A percentile compares a stretch with the other conserved stretches of the same genome.
phyloP scores from a whole-genome alignment of 2,797 vertebrate genomes.

The Cynodonichthys magdalenae region DNA sequence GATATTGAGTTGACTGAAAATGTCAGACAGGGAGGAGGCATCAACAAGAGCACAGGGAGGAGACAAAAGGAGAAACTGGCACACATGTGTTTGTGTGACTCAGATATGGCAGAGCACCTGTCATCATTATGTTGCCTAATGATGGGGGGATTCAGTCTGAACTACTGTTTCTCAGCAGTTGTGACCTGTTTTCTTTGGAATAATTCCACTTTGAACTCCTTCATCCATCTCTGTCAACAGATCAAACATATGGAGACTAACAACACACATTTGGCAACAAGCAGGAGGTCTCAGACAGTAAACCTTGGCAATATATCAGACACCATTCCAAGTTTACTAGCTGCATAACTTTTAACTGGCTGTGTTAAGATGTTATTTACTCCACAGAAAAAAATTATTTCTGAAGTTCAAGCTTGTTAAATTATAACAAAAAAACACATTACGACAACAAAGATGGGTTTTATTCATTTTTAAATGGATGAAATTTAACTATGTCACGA shows the following conservation, averaged over 20 bases:
- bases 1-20: slow-evolving; percentile 76
- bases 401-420: background rate
- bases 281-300: slow-evolving; percentile 15
- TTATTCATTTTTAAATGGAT: background rate
- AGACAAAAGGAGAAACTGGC: slow-evolving; percentile 45
- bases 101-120: slow-evolving; percentile 37
- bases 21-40: slow-evolving; percentile 64
- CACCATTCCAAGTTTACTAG: slow-evolving; percentile 1
- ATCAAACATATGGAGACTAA: slow-evolving; percentile 21
- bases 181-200: slow-evolving; percentile 54
- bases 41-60: slow-evolving; percentile 43
- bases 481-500: background rate
- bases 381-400: background rate
- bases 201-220: slow-evolving; percentile 15
- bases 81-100: slow-evolving; percentile 33
- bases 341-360: background rate
- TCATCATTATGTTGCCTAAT: slow-evolving; percentile 33
- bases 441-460: background rate
- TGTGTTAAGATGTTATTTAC: slow-evolving; percentile 8
- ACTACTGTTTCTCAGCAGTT: slow-evolving; percentile 36
- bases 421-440: background rate
- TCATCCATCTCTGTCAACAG: slow-evolving; percentile 12
- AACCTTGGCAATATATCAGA: slow-evolving; percentile 37
- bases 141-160: slow-evolving; percentile 9
- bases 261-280: slow-evolving; percentile 27